These are phyloP conservation scores for Plagiodera versicolora DNA, from an alignment of 2,888 invertebrate species.

Conservation along the genomic window DNA sequence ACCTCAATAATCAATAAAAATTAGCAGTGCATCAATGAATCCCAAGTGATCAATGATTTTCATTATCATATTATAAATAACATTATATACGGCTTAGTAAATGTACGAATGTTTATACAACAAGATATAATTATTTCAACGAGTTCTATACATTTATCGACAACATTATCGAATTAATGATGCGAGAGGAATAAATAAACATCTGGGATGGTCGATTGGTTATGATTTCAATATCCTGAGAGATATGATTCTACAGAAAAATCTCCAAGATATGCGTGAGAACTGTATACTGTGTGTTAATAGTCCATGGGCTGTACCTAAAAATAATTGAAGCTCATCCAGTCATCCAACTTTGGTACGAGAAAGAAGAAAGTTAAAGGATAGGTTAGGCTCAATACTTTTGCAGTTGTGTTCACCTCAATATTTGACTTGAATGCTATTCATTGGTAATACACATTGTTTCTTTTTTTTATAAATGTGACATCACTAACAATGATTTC, in stretches of 20 bases:
- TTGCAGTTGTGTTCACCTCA: too few relatives aligned
- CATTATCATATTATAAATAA: conserved; percentile 16
- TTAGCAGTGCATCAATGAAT: conserved; percentile 4
- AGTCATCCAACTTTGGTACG: too few relatives aligned
- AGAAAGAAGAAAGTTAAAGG: too few relatives aligned
- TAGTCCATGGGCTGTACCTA: conserved; percentile 5
- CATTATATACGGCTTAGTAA: not conserved
- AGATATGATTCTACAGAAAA: not conserved
- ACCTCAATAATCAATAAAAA: not conserved
- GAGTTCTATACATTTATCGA: conserved; percentile 10
- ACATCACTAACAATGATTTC: too few relatives aligned
- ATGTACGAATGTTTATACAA: conserved; percentile 16
- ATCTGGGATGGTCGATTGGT: conserved; percentile 2
- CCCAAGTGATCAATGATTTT: conserved; percentile 1
- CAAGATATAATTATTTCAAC: conserved; percentile 16
- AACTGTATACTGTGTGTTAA: not conserved
- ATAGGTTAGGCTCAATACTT: too few relatives aligned
- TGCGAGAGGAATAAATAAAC: conserved; percentile 6
- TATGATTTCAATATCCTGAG: not conserved
- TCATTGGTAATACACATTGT: too few relatives aligned
- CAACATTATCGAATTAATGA: conserved; percentile 13
- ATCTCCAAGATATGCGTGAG: not conserved
- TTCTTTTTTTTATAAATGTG: too few relatives aligned
- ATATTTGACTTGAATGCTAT: too few relatives aligned
- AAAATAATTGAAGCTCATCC: too few relatives aligned